Conservation (phyloP, 2,113 vertebrate genomes). For the Seriola rivoliana region DNA sequence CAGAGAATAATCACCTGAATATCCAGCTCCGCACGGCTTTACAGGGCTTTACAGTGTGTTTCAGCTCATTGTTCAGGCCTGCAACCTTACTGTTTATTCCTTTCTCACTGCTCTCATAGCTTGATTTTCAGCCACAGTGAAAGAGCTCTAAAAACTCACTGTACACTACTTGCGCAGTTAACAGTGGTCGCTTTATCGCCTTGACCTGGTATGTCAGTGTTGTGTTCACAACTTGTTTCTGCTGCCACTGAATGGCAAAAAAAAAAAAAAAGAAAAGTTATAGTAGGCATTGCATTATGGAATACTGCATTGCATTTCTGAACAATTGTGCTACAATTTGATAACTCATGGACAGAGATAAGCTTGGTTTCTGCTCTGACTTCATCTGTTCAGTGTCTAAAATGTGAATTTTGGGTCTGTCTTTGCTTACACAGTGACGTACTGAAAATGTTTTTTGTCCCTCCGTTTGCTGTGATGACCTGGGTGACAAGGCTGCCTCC, state of each 20-base stretch:
- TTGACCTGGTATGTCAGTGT: background rate
- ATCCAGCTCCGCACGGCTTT: background rate
- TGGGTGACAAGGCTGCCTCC: background rate
- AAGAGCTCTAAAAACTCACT: background rate
- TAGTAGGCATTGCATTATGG: no score
- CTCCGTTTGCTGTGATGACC: background rate
- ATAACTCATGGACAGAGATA: conserved; percentile 1
- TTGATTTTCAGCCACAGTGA: background rate
- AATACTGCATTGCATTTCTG: background rate
- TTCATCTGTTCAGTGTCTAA: background rate
- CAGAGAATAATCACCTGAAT: background rate
- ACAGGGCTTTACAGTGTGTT: background rate
- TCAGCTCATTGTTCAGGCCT: background rate
- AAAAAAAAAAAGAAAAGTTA: no score
- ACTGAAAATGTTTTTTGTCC: background rate
- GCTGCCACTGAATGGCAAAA: background rate
- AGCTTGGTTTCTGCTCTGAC: background rate
- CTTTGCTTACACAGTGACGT: background rate
- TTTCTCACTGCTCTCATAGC: background rate
- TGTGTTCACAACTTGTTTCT: background rate
- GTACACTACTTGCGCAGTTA: background rate
- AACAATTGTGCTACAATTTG: background rate
- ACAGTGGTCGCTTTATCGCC: background rate
- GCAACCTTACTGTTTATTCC: background rate
- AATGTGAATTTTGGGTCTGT: background rate